These are phyloP conservation scores for Hemaris fuciformis DNA, from an alignment of 2,888 invertebrate genomes.

Conservation along the genomic window DNA sequence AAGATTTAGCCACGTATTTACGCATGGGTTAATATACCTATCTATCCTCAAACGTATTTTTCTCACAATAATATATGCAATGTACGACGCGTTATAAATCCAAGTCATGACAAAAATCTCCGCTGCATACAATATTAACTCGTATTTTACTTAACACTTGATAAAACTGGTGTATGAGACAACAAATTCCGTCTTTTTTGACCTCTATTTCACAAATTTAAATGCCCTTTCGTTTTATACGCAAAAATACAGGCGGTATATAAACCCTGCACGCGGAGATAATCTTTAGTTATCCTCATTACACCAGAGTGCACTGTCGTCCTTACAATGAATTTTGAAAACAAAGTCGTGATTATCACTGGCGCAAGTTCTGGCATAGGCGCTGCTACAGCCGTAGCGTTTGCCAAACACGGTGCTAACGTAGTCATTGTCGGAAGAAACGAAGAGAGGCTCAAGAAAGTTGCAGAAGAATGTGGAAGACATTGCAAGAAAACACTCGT, in stretches of 20 bases:
- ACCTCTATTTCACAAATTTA: neutral
- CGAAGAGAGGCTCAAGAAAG: neutral
- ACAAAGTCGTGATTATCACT: constrained; percentile 5
- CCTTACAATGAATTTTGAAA: constrained; percentile 6
- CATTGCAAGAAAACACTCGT: neutral
- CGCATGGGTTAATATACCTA: too few relatives aligned
- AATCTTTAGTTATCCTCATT: neutral
- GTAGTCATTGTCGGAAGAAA: constrained; percentile 14
- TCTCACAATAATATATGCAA: neutral
- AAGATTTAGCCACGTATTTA: too few relatives aligned
- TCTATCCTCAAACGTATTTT: too few relatives aligned
- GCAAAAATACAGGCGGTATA: neutral
- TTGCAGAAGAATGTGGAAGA: neutral
- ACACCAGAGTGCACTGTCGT: neutral
- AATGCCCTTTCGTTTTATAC: neutral
- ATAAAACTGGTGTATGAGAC: neutral
- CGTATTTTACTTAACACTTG: neutral
- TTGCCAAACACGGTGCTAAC: constrained; percentile 15
- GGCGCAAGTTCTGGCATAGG: constrained; percentile 17
- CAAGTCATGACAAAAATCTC: neutral
- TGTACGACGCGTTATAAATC: neutral
- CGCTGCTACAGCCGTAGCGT: constrained; percentile 11
- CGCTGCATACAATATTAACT: neutral
- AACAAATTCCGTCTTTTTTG: neutral
- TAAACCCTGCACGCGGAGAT: neutral